Base-by-base conservation (phyloP, 1,140 invertebrate genomes). In the Gonatopus flavifemur region DNA sequence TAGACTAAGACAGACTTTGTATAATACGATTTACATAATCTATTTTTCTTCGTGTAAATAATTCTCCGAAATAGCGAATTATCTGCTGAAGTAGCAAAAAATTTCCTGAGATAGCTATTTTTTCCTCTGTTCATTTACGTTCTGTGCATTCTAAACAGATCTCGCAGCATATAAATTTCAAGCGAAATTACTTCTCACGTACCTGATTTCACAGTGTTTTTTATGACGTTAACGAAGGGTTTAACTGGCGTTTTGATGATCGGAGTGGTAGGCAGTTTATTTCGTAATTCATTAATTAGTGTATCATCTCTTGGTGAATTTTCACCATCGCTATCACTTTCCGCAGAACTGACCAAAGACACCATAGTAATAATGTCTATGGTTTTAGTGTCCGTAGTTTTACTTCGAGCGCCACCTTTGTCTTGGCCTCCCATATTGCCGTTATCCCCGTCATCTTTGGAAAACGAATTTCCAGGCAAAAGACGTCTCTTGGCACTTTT, bases 301-400 rank as follows among this genome's bases (percentile, higher is more conserved):
- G 76, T 77, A 37, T 76, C 66, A 31, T 75, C 70, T 3, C 62
- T 65, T 40, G 57, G 60, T 1, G 67, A 69, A 30, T 67, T 70
- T 12, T 74, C 68, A 10, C 70, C 67, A 13, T 83, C 81, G 30
- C 69, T 77, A 9, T 82, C 81, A 49, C 81, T 82, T 10, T 78
- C 80, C 0, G 77, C 74, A 0, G 81, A 80, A 51, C 80, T 81
- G 3, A 82, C 66, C 5, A 83, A 53, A 0, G 81, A 82, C 0
- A 83, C 81, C 82, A 83, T 83, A 0, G 82, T 83, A 2, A 82
- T 69, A 3, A 83, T 71, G 22, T 82, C 81, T 0, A 52, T 64
- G 6, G 54, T 52, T 9, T 45, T 68, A 0, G 25, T 10, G 6
- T 65, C 67, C 3, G 50, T 28, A 1, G 31, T 52, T 10, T 59